Percentiles rank a stretch among this genome's conserved stretches.
Evolutionary conservation across 2,888 invertebrate genomes (phyloP).

Genomic region (Lochmaea crataegi): DNA sequence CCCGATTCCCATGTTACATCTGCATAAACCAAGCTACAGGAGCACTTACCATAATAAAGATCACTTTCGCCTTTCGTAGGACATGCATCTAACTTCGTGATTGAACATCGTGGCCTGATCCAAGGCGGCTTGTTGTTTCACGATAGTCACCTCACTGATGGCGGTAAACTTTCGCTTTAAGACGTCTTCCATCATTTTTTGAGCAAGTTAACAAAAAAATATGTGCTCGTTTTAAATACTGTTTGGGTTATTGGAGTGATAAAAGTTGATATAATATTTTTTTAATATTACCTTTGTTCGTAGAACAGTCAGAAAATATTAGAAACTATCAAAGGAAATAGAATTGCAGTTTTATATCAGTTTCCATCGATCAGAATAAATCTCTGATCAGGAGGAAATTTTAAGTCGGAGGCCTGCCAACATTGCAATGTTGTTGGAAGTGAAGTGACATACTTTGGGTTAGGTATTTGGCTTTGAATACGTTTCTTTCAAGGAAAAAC

Average conservation of each 20-base stretch:
- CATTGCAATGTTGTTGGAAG: no score
- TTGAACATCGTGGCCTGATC: constrained; percentile 33
- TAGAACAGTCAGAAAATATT: no score
- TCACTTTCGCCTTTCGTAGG: constrained; percentile 36
- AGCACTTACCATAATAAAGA: constrained; percentile 35
- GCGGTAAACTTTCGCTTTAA: constrained; percentile 42
- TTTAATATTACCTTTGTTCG: no score
- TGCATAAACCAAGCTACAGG: constrained; percentile 41
- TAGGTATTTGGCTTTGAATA: no score
- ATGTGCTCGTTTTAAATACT: neutral
- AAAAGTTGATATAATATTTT: neutral
- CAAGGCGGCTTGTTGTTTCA: constrained; percentile 36
- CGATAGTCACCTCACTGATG: constrained; percentile 45
- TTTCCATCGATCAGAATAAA: no score
- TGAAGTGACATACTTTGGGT: no score
- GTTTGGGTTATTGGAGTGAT: neutral
- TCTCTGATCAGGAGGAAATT: no score
- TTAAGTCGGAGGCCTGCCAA: no score
- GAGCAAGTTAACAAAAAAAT: neutral
- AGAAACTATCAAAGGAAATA: no score
- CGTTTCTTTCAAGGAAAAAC: no score
- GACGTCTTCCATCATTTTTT: constrained; percentile 29
- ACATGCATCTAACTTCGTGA: constrained; percentile 34
- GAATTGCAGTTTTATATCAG: no score
- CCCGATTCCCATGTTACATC: constrained; percentile 43